Evolutionary conservation across 2,888 invertebrate genomes (phyloP), one percentile per base, ranked within the genome.

Genomic region (Gnatocerus cornutus): DNA sequence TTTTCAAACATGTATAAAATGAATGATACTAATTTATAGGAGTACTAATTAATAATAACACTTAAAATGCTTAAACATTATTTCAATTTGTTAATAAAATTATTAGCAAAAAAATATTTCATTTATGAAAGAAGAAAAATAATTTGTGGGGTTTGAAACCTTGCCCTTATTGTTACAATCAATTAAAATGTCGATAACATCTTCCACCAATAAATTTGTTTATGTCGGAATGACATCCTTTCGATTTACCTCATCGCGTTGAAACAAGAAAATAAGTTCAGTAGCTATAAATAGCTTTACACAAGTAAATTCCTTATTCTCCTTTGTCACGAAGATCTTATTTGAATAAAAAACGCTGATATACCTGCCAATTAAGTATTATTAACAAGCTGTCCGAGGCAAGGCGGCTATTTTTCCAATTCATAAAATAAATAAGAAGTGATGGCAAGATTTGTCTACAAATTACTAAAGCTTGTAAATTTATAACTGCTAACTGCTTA

Each of bases 151-250:
- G 6, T n/a, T 33, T 1, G 7, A 33, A 33, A 33, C 33, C 2
- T 9, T 33, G 7, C 9, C 33, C 7, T 9, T 33, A n/a, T 55
- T 55, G 29, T n/a, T n/a, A 53, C 45, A 65, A 68, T 53, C 68
- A 68, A 68, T 68, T 56, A 68, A 53, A 46, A 68, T 41, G 62
- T 52, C 50, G 27, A 13, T 63, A 37, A 52, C 62, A 52, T 27
- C 43, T 46, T 50, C 16, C 37, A 29, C 27, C 62, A 48, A 37
- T 45, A 41, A 27, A 55, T 33, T 30, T 55, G 64, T 64, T 64
- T 64, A 64, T 45, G 37, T 48, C 9, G 27, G 13, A 59, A 29
- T 45, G 46, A 30, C 59, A 48, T 30, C 29, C n/a, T 59, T 59
- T 16, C 30, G 59, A 59, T 46, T 59, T 13, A 12, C 33, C 46